phyloP scores from a whole-genome alignment of 2,113 vertebrate genomes.

The Serilophus lunatus region DNA sequence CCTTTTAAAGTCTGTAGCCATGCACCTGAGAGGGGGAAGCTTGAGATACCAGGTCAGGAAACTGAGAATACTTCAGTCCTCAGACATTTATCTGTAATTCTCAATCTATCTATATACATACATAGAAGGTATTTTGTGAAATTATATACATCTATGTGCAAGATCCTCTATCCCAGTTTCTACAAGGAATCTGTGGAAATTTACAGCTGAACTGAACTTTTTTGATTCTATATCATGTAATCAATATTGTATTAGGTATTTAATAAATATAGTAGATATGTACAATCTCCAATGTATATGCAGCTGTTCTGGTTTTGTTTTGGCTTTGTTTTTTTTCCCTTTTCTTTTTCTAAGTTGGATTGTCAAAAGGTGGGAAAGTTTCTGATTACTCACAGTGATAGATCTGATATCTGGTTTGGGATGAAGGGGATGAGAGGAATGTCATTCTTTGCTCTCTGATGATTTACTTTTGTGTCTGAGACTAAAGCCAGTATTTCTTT shows the following conservation, averaged over 20 bases:
- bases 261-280: neutral
- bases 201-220: neutral
- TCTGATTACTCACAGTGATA: neutral
- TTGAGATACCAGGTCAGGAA: neutral
- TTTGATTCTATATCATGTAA: neutral
- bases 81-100: neutral
- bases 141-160: neutral
- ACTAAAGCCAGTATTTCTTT: constrained; percentile 30
- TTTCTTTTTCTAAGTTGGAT: neutral
- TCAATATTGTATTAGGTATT: neutral
- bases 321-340: neutral
- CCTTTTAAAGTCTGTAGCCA: neutral
- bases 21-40: neutral
- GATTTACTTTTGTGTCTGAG: constrained; percentile 8
- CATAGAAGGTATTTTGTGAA: too few species aligned
- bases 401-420: neutral
- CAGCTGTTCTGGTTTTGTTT: neutral
- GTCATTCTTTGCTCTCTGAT: neutral
- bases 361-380: neutral
- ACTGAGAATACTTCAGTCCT: neutral
- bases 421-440: neutral
- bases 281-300: neutral
- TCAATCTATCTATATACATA: neutral
- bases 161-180: neutral
- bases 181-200: neutral